Conservation (phyloP, 1,140 invertebrate species). For the Lordiphosa mommai region DNA sequence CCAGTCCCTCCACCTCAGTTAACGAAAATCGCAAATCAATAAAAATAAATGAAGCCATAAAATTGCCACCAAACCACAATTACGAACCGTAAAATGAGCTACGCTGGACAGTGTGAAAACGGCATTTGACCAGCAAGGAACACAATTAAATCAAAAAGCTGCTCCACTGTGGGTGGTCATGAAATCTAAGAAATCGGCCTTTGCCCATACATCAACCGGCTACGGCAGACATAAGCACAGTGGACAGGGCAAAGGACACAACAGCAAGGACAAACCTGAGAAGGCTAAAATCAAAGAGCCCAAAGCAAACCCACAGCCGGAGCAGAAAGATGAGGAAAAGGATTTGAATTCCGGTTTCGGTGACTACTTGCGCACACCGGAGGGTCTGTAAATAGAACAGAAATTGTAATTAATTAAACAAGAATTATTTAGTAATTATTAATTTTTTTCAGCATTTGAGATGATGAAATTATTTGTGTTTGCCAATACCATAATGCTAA, state of each 20-base stretch:
- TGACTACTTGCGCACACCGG: conserved; percentile 71
- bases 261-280: conserved; percentile 41
- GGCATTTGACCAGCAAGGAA: conserved; percentile 34
- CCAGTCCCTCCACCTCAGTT: background rate
- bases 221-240: conserved; percentile 68
- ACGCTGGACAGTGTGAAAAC: conserved; percentile 33
- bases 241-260: conserved; percentile 34
- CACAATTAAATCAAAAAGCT: conserved; percentile 5
- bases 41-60: conserved; percentile 58
- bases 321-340: conserved; percentile 61
- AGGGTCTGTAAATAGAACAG: conserved; percentile 60
- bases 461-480: conserved; percentile 79
- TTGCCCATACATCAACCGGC: conserved; percentile 68
- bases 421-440: background rate
- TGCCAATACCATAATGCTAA: conserved; percentile 73
- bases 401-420: background rate
- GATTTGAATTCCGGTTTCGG: conserved; percentile 76
- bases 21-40: conserved; percentile 53
- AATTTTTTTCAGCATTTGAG: conserved; percentile 49
- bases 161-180: conserved; percentile 45
- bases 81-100: conserved; percentile 9
- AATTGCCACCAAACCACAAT: conserved; percentile 24
- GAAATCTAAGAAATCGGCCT: conserved; percentile 72
- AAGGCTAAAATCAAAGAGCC: conserved; percentile 26
- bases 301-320: conserved; percentile 14